Evolutionary conservation across 30 jellyfish, hydroid and myxozoan genomes (phyloP).

Genomic region (Aurelia aurita complex sp. Pacific): DNA sequence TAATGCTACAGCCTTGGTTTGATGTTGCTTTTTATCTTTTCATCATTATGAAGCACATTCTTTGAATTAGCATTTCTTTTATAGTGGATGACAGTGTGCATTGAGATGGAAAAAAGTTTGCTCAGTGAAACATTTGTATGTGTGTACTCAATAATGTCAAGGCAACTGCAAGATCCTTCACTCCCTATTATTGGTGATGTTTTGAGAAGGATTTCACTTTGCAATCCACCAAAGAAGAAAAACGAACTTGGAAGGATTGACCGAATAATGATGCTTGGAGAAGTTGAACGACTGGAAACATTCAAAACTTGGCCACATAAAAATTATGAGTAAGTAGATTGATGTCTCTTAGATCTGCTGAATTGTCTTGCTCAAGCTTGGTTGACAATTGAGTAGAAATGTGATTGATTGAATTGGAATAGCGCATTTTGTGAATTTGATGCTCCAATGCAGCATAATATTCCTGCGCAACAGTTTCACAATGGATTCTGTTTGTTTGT

Average conservation of each 20-base stretch:
- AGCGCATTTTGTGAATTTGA: too few relatives aligned
- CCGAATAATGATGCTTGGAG: constrained; percentile 84
- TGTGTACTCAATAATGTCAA: constrained; percentile 54
- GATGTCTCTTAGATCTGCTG: too few relatives aligned
- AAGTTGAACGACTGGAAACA: constrained; percentile 79
- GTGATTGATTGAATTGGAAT: too few relatives aligned
- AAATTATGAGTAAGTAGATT: constrained; percentile 69
- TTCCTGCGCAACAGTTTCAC: too few relatives aligned
- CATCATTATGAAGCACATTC: too few relatives aligned
- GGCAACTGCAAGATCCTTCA: constrained; percentile 84
- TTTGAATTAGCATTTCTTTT: background rate
- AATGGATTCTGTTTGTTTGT: too few relatives aligned
- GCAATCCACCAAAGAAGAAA: constrained; percentile 54
- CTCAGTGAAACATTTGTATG: constrained; percentile 57
- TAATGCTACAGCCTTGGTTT: too few relatives aligned
- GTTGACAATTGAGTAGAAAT: too few relatives aligned
- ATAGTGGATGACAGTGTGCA: constrained; percentile 87
- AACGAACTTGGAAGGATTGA: constrained; percentile 54
- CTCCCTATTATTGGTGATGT: constrained; percentile 91
- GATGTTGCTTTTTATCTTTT: too few relatives aligned
- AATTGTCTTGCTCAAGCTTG: too few relatives aligned
- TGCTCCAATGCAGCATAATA: too few relatives aligned
- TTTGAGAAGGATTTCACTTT: constrained; percentile 64
- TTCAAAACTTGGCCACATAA: constrained; percentile 89
- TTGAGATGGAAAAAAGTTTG: constrained; percentile 69